Evolutionary conservation across 2,888 invertebrate genomes (phyloP).

Genomic region (Chymomyza procnemis): DNA sequence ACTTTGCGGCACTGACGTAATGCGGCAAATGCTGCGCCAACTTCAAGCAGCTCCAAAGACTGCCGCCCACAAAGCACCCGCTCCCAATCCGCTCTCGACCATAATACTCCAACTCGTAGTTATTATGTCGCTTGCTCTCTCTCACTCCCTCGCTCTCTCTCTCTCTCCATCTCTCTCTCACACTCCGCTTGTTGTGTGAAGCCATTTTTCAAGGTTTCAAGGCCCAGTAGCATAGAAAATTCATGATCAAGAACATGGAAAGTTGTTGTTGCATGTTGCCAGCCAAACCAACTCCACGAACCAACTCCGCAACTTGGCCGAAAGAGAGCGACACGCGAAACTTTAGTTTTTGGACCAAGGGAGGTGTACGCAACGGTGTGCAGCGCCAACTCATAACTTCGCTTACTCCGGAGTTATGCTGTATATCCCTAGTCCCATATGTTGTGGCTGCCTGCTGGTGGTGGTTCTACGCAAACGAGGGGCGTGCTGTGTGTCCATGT

Average conservation of each 20-base stretch:
- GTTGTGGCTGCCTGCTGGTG: slow-evolving; percentile 35
- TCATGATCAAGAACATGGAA: slow-evolving; percentile 77
- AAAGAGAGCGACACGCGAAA: slow-evolving; percentile 68
- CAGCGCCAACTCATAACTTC: background rate
- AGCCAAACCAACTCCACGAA: slow-evolving; percentile 2
- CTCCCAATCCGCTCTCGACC: slow-evolving; percentile 2
- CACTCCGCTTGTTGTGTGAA: slow-evolving; percentile 32
- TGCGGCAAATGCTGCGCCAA: slow-evolving; percentile 64
- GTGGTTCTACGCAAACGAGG: slow-evolving; percentile 33
- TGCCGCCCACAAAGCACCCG: slow-evolving; percentile 3
- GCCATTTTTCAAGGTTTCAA: slow-evolving; percentile 71
- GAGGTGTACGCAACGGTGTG: background rate
- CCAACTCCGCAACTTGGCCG: slow-evolving; percentile 18
- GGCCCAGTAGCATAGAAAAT: slow-evolving; percentile 78
- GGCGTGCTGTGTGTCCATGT: slow-evolving; percentile 6
- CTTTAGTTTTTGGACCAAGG: slow-evolving; percentile 27
- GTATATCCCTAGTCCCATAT: no score
- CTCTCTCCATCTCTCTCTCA: slow-evolving; percentile 6
- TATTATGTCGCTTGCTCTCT: background rate
- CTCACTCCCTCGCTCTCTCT: background rate
- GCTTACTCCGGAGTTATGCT: background rate
- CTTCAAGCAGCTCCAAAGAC: slow-evolving; percentile 17
- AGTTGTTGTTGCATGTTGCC: slow-evolving; percentile 51
- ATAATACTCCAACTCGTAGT: slow-evolving; percentile 8
- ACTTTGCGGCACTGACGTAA: slow-evolving; percentile 69